A percentile compares a stretch with the other conserved stretches of the same genome.
Evolutionary conservation across 2,797 vertebrate species (phyloP).

Genomic region (Carcharodon carcharias): DNA sequence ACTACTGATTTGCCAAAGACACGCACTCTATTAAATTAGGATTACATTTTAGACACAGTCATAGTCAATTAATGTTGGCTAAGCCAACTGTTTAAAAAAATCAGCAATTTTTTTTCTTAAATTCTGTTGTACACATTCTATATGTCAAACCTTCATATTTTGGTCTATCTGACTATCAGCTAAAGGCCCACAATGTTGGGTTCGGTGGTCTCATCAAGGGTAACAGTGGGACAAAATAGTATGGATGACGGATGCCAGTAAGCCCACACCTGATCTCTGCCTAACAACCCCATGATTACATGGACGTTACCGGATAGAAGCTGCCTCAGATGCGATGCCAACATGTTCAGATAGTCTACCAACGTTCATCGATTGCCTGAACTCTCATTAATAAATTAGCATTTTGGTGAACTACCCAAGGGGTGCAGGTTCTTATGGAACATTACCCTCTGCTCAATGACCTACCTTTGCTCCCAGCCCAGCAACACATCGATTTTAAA

Average conservation of each 20-base stretch:
- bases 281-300: no score
- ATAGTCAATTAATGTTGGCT: background rate
- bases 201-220: background rate
- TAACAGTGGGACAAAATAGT: background rate
- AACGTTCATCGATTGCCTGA: background rate
- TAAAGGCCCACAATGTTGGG: background rate
- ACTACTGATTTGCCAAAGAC: background rate
- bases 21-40: background rate
- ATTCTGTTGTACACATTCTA: background rate
- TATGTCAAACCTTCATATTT: background rate
- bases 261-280: no score
- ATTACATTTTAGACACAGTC: background rate
- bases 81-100: background rate
- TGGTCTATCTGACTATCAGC: background rate
- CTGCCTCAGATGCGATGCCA: background rate
- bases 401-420: background rate
- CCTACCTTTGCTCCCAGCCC: no score
- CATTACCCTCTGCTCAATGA: no score
- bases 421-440: background rate
- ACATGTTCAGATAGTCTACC: background rate
- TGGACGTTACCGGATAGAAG: background rate
- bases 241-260: background rate
- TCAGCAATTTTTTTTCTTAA: background rate
- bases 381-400: background rate
- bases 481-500: no score